Base-by-base conservation (phyloP, 2,888 invertebrate genomes). In the Zaprionus obscuricornis region DNA sequence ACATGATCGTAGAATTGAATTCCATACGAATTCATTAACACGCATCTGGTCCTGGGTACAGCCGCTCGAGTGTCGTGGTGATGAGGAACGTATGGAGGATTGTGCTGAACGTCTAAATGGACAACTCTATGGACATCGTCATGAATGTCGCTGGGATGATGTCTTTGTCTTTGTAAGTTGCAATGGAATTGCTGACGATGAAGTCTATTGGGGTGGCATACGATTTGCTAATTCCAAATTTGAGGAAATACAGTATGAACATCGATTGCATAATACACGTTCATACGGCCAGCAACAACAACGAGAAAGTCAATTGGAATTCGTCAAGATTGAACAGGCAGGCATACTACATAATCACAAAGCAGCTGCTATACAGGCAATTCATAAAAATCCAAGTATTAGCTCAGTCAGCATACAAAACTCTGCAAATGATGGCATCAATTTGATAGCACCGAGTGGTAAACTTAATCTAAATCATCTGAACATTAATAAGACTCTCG, bases 271-370 rank as follows among this genome's bases (percentile, higher is more conserved):
- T 82, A 96, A 96, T 79, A 74, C 94, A 4, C 93, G 94, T 39
- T 96, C 96, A 0, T 96, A 96, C 75, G 94, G 93, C 65, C 93
- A 93, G 0, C 89, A 93, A 43, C 92, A 92, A 39, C 92, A 92
- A 64, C 92, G 93, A 16, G 95, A 95, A 81, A 98, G 98, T n/a
- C 91, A 93, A 11, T 86, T 99, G 58, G 93, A 95, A 77, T 94
- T 93, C 81, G 93, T 97, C 0, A 94, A 96, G 74, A 95, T 99
- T 39, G 93, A 94, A 42, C 97, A 98, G 2, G 99, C 98, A 43
- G 99, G 99, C 14, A 95, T 98, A 66, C 91, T 99, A 16, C 99
- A 99, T 85, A 97, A 96, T 82, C 97, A 98, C 88, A 97, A 96
- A 89, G 96, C 96, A 0, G 95, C 98, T 0, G 97, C 99, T 0